Evolutionary conservation across 1,140 invertebrate species (phyloP).

Genomic region (Magallana angulata): DNA sequence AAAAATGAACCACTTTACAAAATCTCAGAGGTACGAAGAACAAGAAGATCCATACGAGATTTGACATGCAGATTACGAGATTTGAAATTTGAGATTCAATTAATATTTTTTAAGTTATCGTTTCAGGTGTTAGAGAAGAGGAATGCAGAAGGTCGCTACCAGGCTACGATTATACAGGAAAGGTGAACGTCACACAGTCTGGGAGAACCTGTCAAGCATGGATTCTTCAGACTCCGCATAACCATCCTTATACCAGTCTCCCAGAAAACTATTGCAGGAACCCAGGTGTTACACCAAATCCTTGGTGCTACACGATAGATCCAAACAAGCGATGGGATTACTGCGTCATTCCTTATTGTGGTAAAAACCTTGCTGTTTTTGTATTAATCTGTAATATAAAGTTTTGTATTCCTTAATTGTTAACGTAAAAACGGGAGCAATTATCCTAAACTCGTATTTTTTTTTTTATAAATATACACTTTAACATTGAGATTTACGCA

Average conservation of each 20-base stretch:
- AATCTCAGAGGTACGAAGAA: too few species aligned
- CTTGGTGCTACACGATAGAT: constrained; percentile 52
- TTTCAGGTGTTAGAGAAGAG: background rate
- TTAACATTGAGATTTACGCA: too few species aligned
- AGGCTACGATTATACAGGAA: constrained; percentile 42
- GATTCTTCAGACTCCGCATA: constrained; percentile 44
- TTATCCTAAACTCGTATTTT: too few species aligned
- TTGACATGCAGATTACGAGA: too few species aligned
- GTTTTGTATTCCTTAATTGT: too few species aligned
- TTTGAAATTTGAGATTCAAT: too few species aligned
- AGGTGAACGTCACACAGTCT: background rate
- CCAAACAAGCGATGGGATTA: constrained; percentile 10
- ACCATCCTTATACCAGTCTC: background rate
- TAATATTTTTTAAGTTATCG: too few species aligned
- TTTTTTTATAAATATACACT: too few species aligned
- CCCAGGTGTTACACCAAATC: background rate
- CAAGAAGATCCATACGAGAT: too few species aligned
- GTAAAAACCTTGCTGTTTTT: background rate
- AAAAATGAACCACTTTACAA: too few species aligned
- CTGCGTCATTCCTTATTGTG: constrained; percentile 49
- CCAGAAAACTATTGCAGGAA: constrained; percentile 49
- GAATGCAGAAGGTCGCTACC: background rate
- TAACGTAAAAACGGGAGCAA: too few species aligned
- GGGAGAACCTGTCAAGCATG: constrained; percentile 48
- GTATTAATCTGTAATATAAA: too few species aligned